phyloP scores from a whole-genome alignment of 2,888 invertebrate genomes.

The Drosophila basisetae region DNA sequence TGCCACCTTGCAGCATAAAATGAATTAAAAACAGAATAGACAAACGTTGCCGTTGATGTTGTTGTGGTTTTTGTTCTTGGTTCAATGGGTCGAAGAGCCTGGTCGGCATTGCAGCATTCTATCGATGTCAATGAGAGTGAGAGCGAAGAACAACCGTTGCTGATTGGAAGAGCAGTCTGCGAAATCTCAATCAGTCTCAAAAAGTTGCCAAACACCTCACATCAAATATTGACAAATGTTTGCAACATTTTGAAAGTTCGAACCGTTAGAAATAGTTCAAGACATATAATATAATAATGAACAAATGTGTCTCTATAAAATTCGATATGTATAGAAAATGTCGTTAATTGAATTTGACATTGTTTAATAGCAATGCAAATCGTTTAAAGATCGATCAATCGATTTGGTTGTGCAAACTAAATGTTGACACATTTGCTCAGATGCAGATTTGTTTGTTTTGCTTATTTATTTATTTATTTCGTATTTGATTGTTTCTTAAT shows the following conservation, averaged over 20 bases:
- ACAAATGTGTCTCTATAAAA: neutral
- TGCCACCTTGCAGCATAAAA: slow-evolving; percentile 13
- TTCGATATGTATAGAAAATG: neutral
- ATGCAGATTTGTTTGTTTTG: slow-evolving; percentile 19
- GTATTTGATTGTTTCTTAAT: slow-evolving; percentile 48
- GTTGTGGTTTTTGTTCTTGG: slow-evolving; percentile 3
- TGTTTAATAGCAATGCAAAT: neutral
- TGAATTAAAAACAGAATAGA: neutral
- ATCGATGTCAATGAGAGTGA: slow-evolving; percentile 15
- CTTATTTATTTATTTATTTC: neutral
- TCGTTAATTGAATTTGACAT: neutral
- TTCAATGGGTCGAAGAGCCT: slow-evolving; percentile 44
- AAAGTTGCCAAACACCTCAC: neutral
- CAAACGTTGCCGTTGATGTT: neutral
- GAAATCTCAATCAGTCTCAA: neutral
- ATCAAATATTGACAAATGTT: neutral
- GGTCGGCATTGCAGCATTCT: neutral
- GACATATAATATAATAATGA: neutral
- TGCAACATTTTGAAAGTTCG: neutral
- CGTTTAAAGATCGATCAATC: neutral
- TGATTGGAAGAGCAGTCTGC: neutral
- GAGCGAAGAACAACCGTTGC: neutral
- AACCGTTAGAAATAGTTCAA: neutral
- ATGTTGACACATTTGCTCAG: slow-evolving; percentile 5
- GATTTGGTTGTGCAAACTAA: neutral